These are phyloP conservation scores for Cataglyphis cursor DNA, from an alignment of 2,888 invertebrate species.

Conservation along the genomic window DNA sequence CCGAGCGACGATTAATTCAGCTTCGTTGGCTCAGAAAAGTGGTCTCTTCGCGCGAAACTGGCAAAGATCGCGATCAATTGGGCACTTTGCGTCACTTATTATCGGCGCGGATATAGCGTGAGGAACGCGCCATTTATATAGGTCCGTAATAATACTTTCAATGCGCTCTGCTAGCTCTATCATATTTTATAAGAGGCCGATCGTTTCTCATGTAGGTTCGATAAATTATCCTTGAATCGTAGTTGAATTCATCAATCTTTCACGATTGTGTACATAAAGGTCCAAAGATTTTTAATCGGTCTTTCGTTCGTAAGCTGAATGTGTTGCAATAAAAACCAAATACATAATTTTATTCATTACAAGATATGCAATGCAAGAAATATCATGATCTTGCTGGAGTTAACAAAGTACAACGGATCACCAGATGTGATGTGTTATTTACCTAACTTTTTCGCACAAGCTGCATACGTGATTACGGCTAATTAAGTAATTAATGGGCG, in stretches of 20 bases:
- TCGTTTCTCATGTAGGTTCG: constrained; percentile 34
- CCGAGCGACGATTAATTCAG: constrained; percentile 68
- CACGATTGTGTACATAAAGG: not conserved
- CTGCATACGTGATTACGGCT: constrained; percentile 5
- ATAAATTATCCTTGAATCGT: constrained; percentile 43
- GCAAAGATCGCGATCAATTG: constrained; percentile 64
- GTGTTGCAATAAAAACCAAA: not conserved
- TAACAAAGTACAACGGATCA: constrained; percentile 21
- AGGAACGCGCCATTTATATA: constrained; percentile 45
- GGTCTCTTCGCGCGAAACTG: constrained; percentile 52
- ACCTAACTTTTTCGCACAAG: constrained; percentile 41
- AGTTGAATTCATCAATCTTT: constrained; percentile 46
- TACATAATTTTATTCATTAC: not conserved
- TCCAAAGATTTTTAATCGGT: constrained; percentile 1
- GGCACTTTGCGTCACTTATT: constrained; percentile 54
- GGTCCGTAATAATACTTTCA: constrained; percentile 47
- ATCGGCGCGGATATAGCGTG: constrained; percentile 39
- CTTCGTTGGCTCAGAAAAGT: constrained; percentile 68
- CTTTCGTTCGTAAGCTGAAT: not conserved
- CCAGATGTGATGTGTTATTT: constrained; percentile 27
- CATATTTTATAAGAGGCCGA: constrained; percentile 44
- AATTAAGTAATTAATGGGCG: constrained; percentile 48
- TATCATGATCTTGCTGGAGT: not conserved
- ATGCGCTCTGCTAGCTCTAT: constrained; percentile 43
- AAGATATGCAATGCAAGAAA: not conserved